Evolutionary conservation across 1,140 invertebrate species (phyloP).

Genomic region (Calliopsis andreniformis): DNA sequence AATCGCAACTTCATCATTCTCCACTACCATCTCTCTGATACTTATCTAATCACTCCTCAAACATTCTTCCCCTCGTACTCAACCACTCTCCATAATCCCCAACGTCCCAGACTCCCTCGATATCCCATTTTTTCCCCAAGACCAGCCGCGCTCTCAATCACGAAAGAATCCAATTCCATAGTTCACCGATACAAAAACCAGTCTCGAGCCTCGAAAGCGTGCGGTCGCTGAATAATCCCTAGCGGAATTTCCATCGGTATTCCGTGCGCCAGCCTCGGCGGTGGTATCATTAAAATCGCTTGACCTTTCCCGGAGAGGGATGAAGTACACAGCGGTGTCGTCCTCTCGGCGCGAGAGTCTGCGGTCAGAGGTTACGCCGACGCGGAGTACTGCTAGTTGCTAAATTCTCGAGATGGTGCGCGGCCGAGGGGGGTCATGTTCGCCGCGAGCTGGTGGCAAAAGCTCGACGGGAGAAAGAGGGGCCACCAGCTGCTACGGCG

Average conservation of each 20-base stretch:
- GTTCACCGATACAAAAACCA: not conserved
- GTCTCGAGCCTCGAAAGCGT: not conserved
- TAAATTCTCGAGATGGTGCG: conserved; percentile 57
- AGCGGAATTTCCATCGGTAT: conserved; percentile 13
- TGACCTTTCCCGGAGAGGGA: conserved; percentile 15
- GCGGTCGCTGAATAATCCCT: not conserved
- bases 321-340: conserved; percentile 48
- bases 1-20: no score
- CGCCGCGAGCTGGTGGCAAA: not conserved
- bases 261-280: not conserved
- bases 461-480: conserved; percentile 1
- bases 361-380: conserved; percentile 46
- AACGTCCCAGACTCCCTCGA: no score
- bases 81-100: no score
- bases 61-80: no score
- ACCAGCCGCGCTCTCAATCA: no score
- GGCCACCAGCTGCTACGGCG: not conserved
- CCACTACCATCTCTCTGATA: no score
- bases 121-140: no score
- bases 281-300: conserved; percentile 48
- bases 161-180: not conserved
- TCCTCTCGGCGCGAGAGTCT: conserved; percentile 29
- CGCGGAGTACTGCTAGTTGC: conserved; percentile 23
- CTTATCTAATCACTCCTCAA: no score
- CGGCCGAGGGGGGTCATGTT: conserved; percentile 4